Base-by-base conservation (phyloP, 64 coral and sea anemone species). In the Porites australiensis region DNA sequence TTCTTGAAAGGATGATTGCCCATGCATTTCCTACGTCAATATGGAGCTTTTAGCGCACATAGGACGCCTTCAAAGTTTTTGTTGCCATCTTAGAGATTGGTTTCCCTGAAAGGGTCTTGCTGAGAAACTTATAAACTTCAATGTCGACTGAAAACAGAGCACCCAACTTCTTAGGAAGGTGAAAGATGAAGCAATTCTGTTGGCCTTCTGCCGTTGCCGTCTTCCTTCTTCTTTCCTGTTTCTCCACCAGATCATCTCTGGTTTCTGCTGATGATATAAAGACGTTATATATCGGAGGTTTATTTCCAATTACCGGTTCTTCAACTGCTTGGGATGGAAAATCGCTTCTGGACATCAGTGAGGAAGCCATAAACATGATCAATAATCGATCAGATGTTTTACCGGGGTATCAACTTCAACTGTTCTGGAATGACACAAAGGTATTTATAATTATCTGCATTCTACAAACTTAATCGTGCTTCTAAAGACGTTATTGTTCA, bases 341-440 rank as follows among this genome's bases (percentile, higher is more conserved):
- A 49, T 50, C 55, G 14, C 23, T 94, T 53, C 66, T 89, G 49
- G 19, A 63, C 2, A 75, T 79, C 27, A 92, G 94, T 16, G 58
- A 95, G 64, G 69, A 81, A 22, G 94, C 94, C 14, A 44, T 95
- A 27, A 76, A 88, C 4, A 88, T 92, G 53, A 23, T 95, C 3
- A 95, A 95, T 9, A 95, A 92, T 57, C 82, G 66, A 3, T 81
- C 83, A 7, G 82, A 95, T 72, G 50, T 95, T 55, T 68, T 95
- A 73, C 82, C 76, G 51, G 89, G 51, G 10, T 95, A 95, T 67
- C 49, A 55, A 50, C 77, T 95, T 5, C 13, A 88, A 8, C 74
- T 95, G 10, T 13, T 95, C 8, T 79, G 78, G 64, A 91, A 92
- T 63, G 94, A 95, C 45, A 91, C 88, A 16, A 90, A 95, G 93